phyloP scores from a whole-genome alignment of 2,888 invertebrate species.

The Athetis lepigone region DNA sequence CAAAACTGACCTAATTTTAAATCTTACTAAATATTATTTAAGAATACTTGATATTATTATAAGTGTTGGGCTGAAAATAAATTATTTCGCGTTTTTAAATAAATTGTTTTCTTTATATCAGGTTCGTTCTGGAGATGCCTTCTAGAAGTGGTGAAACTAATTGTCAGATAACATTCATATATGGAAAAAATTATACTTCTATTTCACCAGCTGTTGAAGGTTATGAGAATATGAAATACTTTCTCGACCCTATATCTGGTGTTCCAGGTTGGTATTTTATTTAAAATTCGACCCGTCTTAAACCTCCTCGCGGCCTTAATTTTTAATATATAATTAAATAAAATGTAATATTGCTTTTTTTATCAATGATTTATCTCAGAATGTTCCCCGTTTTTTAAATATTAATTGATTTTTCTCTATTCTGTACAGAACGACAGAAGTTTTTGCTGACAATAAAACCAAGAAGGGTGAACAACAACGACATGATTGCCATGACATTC shows the following conservation, averaged over 20 bases:
- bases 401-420: conserved; percentile 23
- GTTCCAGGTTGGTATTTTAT: conserved; percentile 18
- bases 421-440: conserved; percentile 30
- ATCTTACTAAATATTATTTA: background rate
- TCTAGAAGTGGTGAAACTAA: conserved; percentile 28
- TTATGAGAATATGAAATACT: conserved; percentile 7
- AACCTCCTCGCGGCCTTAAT: no score
- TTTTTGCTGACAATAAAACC: conserved; percentile 54
- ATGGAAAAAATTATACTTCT: conserved; percentile 13
- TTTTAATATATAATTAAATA: no score
- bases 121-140: conserved; percentile 54
- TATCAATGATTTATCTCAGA: no score
- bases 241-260: background rate
- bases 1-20: background rate
- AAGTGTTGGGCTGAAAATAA: background rate
- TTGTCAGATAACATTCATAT: conserved; percentile 53
- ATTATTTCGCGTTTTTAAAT: background rate
- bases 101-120: conserved; percentile 30
- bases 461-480: conserved; percentile 1
- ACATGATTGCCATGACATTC: conserved; percentile 49
- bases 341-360: no score
- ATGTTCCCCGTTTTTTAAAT: no score
- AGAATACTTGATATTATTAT: background rate
- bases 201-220: conserved; percentile 41
- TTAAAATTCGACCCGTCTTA: no score